These are phyloP conservation scores for Tupaia chinensis DNA, from an alignment of 2,113 vertebrate genomes.

Conservation along the genomic window DNA sequence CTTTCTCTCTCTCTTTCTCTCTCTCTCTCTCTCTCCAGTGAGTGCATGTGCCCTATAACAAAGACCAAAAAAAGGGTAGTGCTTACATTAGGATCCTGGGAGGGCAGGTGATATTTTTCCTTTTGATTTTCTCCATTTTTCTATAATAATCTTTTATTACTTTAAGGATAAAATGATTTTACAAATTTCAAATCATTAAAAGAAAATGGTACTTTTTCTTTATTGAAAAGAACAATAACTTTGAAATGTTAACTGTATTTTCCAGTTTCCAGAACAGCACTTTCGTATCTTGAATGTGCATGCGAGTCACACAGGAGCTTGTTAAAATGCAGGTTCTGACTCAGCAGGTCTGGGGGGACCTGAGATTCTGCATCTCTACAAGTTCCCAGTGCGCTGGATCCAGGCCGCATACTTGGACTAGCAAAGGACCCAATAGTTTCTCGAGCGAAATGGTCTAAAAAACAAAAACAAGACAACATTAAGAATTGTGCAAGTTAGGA, in stretches of 20 bases:
- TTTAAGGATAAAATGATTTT: constrained; percentile 2
- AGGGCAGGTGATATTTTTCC: background rate
- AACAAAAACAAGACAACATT: background rate
- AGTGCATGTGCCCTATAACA: too few relatives aligned
- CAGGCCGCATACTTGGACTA: background rate
- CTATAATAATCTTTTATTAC: background rate
- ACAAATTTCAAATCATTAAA: background rate
- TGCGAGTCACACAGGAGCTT: background rate
- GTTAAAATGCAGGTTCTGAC: background rate
- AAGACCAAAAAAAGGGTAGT: too few relatives aligned
- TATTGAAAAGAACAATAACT: background rate
- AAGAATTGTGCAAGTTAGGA: background rate
- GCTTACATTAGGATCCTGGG: background rate
- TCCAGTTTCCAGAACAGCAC: background rate
- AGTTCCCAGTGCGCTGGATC: background rate
- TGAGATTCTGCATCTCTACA: background rate
- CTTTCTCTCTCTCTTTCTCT: too few relatives aligned
- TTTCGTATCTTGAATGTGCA: background rate
- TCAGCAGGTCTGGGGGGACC: background rate
- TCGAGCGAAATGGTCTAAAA: constrained; percentile 19
- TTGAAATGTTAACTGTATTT: background rate
- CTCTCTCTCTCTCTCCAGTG: too few relatives aligned
- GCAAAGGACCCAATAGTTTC: background rate
- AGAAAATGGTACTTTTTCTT: background rate
- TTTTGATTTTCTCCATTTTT: background rate